Evolutionary conservation across 2,797 vertebrate genomes (phyloP), one percentile per base, ranked within the genome.

Genomic region (Vespertilio murinus): DNA sequence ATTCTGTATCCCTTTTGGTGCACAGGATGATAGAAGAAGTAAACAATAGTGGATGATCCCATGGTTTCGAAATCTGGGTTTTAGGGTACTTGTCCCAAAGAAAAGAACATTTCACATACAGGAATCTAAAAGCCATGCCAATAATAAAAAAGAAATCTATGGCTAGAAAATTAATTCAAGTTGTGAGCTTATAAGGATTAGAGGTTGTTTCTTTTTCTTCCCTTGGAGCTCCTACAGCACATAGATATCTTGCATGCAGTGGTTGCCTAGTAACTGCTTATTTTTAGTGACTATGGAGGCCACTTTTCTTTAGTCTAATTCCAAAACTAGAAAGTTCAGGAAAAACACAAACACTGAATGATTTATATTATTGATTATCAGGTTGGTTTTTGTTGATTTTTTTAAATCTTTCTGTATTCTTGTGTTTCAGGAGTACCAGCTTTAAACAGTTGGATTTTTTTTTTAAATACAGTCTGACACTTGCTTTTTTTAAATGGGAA

Each of bases 21-120:
- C 86, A 69, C 23, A 75, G 52, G 17, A 38, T 90, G 47, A 88
- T 33, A 6, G 40, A 91, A 6, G 40, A 91, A 28, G 30, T 61
- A 81, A 77, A 47, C 9, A 87, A 47, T 4, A 56, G 65, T 88
- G 28, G 42, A 67, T 59, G 33, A 75, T 30, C 10, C 33, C 59
- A 81, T 64, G 69, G 23, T 85, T 79, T 89, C 28, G 54, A 95
- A 94, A 75, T 70, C 59, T 85, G 64, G 35, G 80, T 42, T 81
- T 75, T 87, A 69, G 61, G n/a, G 28, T 52, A 70, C 25, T 80
- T 75, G 65, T 49, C 22, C 56, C 56, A 93, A 73, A 83, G 25
- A 83, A 67, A 84, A 74, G 23, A 13, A 38, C 35, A 74, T 67
- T 90, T 81, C 38, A 64, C 56, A 38, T 47, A 18, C 6, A 47